Percentiles rank a stretch among this genome's conserved stretches.
phyloP scores from a whole-genome alignment of 1,140 invertebrate species.

The Caenorhabditis remanei region DNA sequence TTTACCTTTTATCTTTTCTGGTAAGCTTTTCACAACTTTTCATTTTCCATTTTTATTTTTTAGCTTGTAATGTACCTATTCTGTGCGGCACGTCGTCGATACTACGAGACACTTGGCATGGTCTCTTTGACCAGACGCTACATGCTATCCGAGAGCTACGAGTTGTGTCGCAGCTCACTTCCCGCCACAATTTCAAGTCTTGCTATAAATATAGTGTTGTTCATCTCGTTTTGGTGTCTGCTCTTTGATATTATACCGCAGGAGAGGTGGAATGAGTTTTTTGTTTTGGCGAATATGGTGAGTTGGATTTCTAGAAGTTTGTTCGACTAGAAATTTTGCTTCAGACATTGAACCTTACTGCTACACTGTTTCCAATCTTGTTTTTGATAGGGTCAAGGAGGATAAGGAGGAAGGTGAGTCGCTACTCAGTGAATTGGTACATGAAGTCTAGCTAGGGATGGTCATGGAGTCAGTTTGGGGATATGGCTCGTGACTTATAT shows the following conservation, averaged over 20 bases:
- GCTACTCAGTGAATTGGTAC: no score
- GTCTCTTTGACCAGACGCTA: neutral
- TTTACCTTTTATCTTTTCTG: neutral
- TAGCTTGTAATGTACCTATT: slow-evolving; percentile 15
- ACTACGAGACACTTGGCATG: slow-evolving; percentile 7
- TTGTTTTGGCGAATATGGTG: slow-evolving; percentile 7
- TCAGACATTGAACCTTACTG: slow-evolving; percentile 12
- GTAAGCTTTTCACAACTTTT: neutral
- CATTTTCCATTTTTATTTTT: neutral
- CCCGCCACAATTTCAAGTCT: slow-evolving; percentile 2
- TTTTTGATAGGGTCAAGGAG: neutral
- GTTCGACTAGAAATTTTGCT: neutral
- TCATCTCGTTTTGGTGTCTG: slow-evolving; percentile 11
- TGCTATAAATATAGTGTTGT: neutral
- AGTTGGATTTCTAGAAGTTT: no score
- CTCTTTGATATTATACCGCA: neutral
- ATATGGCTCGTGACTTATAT: no score
- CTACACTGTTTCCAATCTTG: slow-evolving; percentile 10
- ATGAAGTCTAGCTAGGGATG: no score
- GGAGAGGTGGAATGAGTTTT: neutral
- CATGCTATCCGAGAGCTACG: slow-evolving; percentile 19
- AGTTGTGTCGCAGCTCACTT: neutral
- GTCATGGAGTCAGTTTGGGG: no score
- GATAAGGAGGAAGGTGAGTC: neutral
- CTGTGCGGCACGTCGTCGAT: neutral